Percentiles rank a stretch among this genome's conserved stretches.
These are phyloP conservation scores for Heliocidaris tuberculata DNA, from an alignment of 35 echinoderm and acorn worm species.

Conservation along the genomic window DNA sequence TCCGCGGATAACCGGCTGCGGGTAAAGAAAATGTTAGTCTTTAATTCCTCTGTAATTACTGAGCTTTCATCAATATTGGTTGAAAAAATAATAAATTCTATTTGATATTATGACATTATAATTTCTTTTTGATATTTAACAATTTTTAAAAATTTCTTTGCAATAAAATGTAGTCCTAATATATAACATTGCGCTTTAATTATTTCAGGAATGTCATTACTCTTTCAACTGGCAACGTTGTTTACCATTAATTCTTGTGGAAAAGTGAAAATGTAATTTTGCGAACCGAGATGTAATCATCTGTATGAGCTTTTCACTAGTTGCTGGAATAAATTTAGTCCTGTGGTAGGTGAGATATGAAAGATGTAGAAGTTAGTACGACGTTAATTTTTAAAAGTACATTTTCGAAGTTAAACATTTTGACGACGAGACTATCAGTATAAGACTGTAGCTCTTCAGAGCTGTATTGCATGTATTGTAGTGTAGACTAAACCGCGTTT, in stretches of 20 bases:
- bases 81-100: no score
- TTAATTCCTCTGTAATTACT: no score
- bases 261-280: background rate
- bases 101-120: no score
- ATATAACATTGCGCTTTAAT: no score
- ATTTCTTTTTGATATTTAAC: no score
- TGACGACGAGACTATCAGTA: no score
- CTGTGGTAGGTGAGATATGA: background rate
- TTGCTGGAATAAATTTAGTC: background rate
- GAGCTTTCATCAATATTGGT: no score
- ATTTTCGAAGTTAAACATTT: background rate
- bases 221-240: background rate
- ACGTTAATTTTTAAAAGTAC: background rate
- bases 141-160: no score
- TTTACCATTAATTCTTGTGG: background rate
- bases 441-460: background rate
- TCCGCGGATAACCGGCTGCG: no score
- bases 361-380: background rate
- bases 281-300: background rate
- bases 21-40: no score
- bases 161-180: no score
- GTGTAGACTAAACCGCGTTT: background rate
- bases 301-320: background rate
- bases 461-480: background rate
- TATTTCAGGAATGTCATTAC: background rate